Evolutionary conservation across 2,797 vertebrate genomes (phyloP).

Genomic region (Simalia tracyae): DNA sequence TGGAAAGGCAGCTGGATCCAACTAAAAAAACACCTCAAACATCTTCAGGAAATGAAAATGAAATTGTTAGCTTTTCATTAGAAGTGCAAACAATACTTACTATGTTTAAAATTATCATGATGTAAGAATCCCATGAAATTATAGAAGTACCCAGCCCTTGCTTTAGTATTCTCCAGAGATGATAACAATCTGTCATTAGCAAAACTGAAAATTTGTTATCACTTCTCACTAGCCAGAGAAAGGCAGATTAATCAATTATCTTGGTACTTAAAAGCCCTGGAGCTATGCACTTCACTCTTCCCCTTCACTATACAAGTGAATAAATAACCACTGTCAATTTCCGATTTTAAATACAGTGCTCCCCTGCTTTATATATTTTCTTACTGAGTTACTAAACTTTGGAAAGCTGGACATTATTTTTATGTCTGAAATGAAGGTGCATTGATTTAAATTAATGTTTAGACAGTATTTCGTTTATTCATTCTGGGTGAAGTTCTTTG

Average conservation of each 20-base stretch:
- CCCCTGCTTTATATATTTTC: neutral
- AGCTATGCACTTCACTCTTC: neutral
- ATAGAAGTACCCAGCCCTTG: neutral
- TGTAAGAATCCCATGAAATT: neutral
- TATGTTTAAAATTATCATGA: neutral
- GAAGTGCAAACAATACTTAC: neutral
- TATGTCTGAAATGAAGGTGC: neutral
- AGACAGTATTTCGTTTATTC: neutral
- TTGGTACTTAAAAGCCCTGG: neutral
- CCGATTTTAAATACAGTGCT: neutral
- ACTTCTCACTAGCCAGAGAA: neutral
- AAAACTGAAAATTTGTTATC: neutral
- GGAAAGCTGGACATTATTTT: constrained; percentile 6
- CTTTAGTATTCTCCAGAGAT: neutral
- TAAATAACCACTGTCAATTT: neutral
- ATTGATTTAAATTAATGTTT: constrained; percentile 24
- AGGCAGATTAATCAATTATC: neutral
- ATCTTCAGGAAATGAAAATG: neutral
- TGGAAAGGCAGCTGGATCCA: neutral
- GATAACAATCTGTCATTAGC: neutral
- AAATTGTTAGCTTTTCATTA: neutral
- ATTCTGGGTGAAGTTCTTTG: neutral
- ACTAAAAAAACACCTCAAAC: neutral
- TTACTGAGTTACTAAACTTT: neutral
- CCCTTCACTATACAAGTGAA: neutral